These are phyloP conservation scores for Toxotes lorentzi DNA, from an alignment of 2,797 vertebrate genomes.

Conservation along the genomic window DNA sequence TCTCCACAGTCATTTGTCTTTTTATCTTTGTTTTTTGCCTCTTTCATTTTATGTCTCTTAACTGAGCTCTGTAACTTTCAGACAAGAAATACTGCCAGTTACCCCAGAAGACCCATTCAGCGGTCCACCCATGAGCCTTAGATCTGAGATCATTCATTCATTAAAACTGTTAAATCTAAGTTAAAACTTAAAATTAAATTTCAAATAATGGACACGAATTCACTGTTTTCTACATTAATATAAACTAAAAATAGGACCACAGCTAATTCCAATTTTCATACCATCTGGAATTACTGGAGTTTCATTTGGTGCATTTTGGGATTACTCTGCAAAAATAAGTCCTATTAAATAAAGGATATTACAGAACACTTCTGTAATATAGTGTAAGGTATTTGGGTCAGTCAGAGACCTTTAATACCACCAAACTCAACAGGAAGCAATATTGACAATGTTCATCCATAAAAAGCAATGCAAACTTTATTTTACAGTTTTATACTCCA, in stretches of 20 bases:
- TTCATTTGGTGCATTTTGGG: neutral
- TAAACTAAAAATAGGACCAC: neutral
- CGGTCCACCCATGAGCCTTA: no score
- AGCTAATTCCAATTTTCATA: neutral
- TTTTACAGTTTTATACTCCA: constrained; percentile 57
- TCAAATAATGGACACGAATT: neutral
- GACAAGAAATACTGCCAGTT: no score
- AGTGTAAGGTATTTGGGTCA: neutral
- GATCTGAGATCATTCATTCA: no score
- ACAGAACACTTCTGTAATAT: neutral
- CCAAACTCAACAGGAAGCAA: neutral
- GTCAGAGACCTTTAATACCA: neutral
- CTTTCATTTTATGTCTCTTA: no score
- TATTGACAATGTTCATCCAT: constrained; percentile 8
- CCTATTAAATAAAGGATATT: neutral
- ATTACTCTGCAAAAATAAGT: neutral
- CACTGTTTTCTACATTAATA: neutral
- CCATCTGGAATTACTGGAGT: neutral
- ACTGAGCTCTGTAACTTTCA: no score
- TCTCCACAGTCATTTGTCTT: no score
- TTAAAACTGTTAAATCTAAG: neutral
- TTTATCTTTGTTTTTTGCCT: no score
- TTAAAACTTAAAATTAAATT: neutral
- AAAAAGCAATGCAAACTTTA: constrained; percentile 68
- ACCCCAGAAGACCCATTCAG: no score